A percentile compares a stretch with the other conserved stretches of the same genome.
Evolutionary conservation across 1,140 invertebrate genomes (phyloP).

Genomic region (Papilio polyxenes): DNA sequence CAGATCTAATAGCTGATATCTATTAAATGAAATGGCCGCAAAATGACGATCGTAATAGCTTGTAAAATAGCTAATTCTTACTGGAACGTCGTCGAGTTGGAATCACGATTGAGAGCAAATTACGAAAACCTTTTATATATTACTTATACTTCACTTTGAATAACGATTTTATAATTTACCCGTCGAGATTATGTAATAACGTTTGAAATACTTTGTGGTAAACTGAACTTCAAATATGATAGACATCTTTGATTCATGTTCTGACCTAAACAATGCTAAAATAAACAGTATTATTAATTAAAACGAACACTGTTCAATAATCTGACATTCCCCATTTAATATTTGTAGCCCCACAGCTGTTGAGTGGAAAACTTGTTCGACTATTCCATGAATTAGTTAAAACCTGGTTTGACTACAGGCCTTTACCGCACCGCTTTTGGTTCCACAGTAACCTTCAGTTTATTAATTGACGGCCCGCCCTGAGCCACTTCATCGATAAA

Average conservation of each 20-base stretch:
- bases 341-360: conserved; percentile 2
- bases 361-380: not conserved
- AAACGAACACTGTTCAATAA: not conserved
- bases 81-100: not conserved
- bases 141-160: not conserved
- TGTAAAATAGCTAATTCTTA: conserved; percentile 20
- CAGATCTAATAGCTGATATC: conserved; percentile 12
- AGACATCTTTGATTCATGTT: not conserved
- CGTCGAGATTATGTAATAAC: too few species aligned
- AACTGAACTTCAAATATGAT: too few species aligned
- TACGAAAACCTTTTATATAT: not conserved
- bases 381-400: conserved; percentile 19
- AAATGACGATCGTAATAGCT: conserved; percentile 24
- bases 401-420: not conserved
- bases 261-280: not conserved
- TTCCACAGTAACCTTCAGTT: not conserved
- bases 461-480: conserved; percentile 1
- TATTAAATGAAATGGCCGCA: conserved; percentile 10
- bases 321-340: not conserved
- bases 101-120: not conserved
- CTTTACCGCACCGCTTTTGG: not conserved
- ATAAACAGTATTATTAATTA: not conserved
- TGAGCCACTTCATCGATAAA: not conserved
- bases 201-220: too few species aligned
- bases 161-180: not conserved